Evolutionary conservation across 2,888 invertebrate species (phyloP), one percentile per base, ranked within the genome.

Genomic region (Pheosia gnoma): DNA sequence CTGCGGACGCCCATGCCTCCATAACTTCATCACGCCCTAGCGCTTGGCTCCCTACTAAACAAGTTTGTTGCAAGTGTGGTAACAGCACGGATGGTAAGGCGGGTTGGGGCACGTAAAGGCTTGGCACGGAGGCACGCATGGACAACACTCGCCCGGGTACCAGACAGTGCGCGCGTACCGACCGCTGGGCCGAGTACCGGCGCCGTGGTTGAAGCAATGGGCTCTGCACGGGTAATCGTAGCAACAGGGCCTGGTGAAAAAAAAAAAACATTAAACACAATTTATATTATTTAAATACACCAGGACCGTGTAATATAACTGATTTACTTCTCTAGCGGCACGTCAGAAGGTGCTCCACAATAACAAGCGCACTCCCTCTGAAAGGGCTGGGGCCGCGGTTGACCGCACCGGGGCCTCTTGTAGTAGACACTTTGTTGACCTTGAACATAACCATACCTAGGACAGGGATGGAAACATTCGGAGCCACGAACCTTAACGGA

Each of bases 171-270:
- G 85, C 0, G 90, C 89, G 74, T 93, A 94, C 59, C 88, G 83
- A 3, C 93, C 94, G 41, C 91, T 92, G 0, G 93, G 91, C 10
- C 93, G 80, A 0, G 90, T 92, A 64, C 85, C 86, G 0, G 90
- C 89, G 7, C 89, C 91, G 77, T 92, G 91, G 78, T 91, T 91
- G 78, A 91, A 93, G 76, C 94, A 94, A 68, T 93, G 78, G 4
- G 94, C 94, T 68, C 89, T 93, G 76, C 94, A 94, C 0, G 93
- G 94, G 59, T 71, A 89, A 63, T 94, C 93, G 79, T 94, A 94
- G 69, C 91, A 90, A 74, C 94, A 94, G 0, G 91, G 90, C 39
- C 93, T 93, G 80, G 1, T 77, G 74, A 64, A 59, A 47, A 58
- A 55, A 39, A 53, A 13, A 37, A n/a, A 6, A 25, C 25, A 13